phyloP scores from a whole-genome alignment of 30 jellyfish, hydroid and myxozoan species.

The Chrysaora quinquecirrha region DNA sequence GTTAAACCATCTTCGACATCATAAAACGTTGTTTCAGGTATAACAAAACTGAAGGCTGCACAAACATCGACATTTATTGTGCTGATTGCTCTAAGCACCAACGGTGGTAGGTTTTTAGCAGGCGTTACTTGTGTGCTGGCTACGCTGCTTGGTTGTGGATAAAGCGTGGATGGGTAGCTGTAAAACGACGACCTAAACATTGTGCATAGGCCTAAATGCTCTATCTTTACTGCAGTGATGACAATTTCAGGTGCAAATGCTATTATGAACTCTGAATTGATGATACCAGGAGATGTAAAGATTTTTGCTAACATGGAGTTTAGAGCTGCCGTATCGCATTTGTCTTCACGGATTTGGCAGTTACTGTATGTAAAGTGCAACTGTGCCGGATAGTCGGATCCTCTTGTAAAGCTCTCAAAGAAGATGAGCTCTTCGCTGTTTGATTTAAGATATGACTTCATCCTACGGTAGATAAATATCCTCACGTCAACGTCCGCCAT shows the following conservation, averaged over 20 bases:
- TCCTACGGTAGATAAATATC: conserved; percentile 17
- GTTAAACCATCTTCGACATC: conserved; percentile 90
- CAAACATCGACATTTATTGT: conserved; percentile 32
- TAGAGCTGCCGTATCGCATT: conserved; percentile 36
- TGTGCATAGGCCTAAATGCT: conserved; percentile 38
- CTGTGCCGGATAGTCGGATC: conserved; percentile 17
- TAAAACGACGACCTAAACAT: background rate
- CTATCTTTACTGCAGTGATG: conserved; percentile 6
- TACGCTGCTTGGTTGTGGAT: conserved; percentile 18
- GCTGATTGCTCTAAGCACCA: conserved; percentile 34
- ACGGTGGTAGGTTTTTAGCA: conserved; percentile 47
- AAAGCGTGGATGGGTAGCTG: conserved; percentile 10
- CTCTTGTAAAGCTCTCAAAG: conserved; percentile 15
- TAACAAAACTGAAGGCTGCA: conserved; percentile 9
- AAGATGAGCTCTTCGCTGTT: conserved; percentile 28
- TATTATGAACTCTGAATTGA: conserved; percentile 61
- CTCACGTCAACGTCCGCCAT: conserved; percentile 47
- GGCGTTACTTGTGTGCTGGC: conserved; percentile 2
- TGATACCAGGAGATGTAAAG: conserved; percentile 32
- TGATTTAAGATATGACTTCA: conserved; percentile 40
- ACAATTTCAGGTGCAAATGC: conserved; percentile 72
- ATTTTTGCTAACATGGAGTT: conserved; percentile 32
- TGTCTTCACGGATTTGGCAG: conserved; percentile 39
- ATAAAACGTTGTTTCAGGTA: conserved; percentile 70
- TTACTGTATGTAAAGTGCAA: conserved; percentile 39